phyloP scores from a whole-genome alignment of 2,888 invertebrate genomes.

The Opisthograptis luteolata region DNA sequence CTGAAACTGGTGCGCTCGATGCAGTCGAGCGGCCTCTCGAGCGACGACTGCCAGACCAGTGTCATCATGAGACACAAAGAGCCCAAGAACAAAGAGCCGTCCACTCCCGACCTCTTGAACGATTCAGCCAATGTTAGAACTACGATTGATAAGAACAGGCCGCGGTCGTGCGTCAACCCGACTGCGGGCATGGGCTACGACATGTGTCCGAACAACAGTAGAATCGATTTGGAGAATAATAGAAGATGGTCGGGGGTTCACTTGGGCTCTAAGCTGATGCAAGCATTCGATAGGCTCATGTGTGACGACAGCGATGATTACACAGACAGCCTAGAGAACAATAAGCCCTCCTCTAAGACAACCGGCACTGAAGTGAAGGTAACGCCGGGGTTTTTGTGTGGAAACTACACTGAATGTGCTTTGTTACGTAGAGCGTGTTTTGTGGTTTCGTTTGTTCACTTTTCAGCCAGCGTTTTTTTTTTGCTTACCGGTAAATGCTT shows the following conservation, averaged over 20 bases:
- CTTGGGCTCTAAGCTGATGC: conserved; percentile 88
- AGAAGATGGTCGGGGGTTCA: conserved; percentile 91
- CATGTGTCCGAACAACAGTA: conserved; percentile 77
- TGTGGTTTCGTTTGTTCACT: conserved; percentile 48
- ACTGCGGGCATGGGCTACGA: conserved; percentile 72
- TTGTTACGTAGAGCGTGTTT: conserved; percentile 45
- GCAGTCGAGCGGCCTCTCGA: conserved; percentile 83
- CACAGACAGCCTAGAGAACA: conserved; percentile 89
- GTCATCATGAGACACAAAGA: conserved; percentile 81
- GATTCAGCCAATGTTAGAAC: conserved; percentile 82
- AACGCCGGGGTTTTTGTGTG: conserved; percentile 56
- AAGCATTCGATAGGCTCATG: conserved; percentile 88
- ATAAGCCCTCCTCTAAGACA: conserved; percentile 72
- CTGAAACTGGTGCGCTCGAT: conserved; percentile 84
- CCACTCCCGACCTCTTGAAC: conserved; percentile 84
- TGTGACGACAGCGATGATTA: conserved; percentile 89
- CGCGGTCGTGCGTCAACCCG: conserved; percentile 89
- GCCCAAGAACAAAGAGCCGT: conserved; percentile 77
- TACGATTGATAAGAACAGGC: conserved; percentile 83
- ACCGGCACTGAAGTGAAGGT: conserved; percentile 82
- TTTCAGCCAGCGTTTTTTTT: conserved; percentile 47
- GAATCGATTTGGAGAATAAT: conserved; percentile 76
- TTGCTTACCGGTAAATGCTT: conserved; percentile 44
- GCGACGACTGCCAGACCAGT: conserved; percentile 81
- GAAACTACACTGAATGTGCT: conserved; percentile 45